A percentile compares a stretch with the other conserved stretches of the same genome.
Evolutionary conservation across 2,113 vertebrate genomes (phyloP).

Genomic region (Uria lomvia): DNA sequence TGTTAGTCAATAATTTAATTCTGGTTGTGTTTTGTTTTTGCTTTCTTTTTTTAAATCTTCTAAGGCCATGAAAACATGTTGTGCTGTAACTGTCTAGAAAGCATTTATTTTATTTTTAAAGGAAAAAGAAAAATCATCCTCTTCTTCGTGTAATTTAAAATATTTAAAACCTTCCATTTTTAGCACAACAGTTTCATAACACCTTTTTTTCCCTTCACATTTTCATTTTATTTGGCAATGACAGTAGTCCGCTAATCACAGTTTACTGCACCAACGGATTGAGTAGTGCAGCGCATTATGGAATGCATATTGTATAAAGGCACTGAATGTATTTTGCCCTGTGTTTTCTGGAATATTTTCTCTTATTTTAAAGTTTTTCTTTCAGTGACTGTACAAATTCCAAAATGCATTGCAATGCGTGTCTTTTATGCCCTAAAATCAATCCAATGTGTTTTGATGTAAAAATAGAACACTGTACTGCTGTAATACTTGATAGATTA

Average conservation of each 20-base stretch:
- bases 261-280: neutral
- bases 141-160: neutral
- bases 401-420: slow-evolving; percentile 67
- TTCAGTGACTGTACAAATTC: slow-evolving; percentile 66
- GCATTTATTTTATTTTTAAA: neutral
- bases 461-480: slow-evolving; percentile 71
- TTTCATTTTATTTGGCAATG: slow-evolving; percentile 63
- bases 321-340: slow-evolving; percentile 76
- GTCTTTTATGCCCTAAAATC: slow-evolving; percentile 65
- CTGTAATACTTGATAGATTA: slow-evolving; percentile 67
- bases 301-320: slow-evolving; percentile 77
- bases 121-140: neutral
- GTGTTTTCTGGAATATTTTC: slow-evolving; percentile 60
- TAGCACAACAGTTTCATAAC: slow-evolving; percentile 53
- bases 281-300: slow-evolving; percentile 27
- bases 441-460: slow-evolving; percentile 57
- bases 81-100: slow-evolving; percentile 11
- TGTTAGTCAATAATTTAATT: slow-evolving; percentile 22
- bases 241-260: slow-evolving; percentile 25
- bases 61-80: slow-evolving; percentile 40
- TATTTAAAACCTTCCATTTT: neutral
- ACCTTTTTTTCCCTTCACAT: slow-evolving; percentile 8
- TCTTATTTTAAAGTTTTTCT: slow-evolving; percentile 41
- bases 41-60: neutral
- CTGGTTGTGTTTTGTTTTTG: neutral